Evolutionary conservation across 2,797 vertebrate genomes (phyloP).

Genomic region (Danio kyathit): DNA sequence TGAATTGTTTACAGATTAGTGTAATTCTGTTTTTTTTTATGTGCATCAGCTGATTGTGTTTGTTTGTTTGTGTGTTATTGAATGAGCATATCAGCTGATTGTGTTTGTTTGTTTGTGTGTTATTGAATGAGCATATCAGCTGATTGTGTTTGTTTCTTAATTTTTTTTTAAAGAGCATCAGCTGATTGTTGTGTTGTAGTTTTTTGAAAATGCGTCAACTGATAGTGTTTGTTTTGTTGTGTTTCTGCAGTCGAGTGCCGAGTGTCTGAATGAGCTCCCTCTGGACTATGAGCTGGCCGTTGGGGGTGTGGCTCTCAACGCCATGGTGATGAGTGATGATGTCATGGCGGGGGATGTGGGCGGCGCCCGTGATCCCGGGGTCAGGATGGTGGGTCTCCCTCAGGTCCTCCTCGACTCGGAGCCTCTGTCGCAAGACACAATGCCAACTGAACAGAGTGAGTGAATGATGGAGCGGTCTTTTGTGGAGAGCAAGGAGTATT

Average conservation of each 20-base stretch:
- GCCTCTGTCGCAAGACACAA: constrained; percentile 72
- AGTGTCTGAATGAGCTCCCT: constrained; percentile 92
- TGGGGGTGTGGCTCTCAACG: constrained; percentile 74
- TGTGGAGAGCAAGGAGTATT: no score
- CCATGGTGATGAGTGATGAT: constrained; percentile 80
- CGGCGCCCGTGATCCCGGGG: constrained; percentile 72
- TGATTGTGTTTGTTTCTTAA: no score
- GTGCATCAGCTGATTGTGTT: no score
- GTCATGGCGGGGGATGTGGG: constrained; percentile 49
- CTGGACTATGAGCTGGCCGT: constrained; percentile 89
- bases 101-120: no score
- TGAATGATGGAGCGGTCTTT: background rate
- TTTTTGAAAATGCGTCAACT: no score
- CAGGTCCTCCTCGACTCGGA: constrained; percentile 89
- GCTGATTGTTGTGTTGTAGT: no score
- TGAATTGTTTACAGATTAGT: no score
- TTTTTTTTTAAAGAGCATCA: no score
- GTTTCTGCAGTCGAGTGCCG: constrained; percentile 86
- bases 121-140: no score
- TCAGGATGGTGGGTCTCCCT: constrained; percentile 85
- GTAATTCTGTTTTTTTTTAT: no score
- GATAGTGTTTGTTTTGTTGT: background rate
- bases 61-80: no score
- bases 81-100: no score
- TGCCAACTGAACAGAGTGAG: constrained; percentile 68